Percentiles rank a stretch among this genome's conserved stretches.
These are phyloP conservation scores for Acrobasis suavella DNA, from an alignment of 2,888 invertebrate genomes.

Conservation along the genomic window DNA sequence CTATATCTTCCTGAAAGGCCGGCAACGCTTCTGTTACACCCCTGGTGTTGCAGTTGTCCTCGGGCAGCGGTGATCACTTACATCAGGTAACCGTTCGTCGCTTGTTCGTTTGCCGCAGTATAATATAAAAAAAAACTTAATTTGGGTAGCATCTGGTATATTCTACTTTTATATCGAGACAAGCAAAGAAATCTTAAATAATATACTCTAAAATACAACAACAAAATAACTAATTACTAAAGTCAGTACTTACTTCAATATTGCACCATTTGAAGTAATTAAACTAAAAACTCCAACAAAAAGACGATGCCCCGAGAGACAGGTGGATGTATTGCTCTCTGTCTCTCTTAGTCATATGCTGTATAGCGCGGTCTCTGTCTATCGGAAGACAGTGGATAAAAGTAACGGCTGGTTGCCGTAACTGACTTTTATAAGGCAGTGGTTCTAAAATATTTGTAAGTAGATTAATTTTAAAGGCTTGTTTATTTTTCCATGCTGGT, in stretches of 20 bases:
- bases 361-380: conserved; percentile 51
- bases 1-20: too few relatives aligned
- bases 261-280: conserved; percentile 67
- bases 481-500: too few relatives aligned
- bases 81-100: too few relatives aligned
- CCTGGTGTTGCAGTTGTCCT: too few relatives aligned
- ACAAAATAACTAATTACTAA: conserved; percentile 27
- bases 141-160: too few relatives aligned
- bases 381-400: conserved; percentile 70
- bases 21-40: too few relatives aligned
- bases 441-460: conserved; percentile 52
- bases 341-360: conserved; percentile 33
- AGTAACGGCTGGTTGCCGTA: conserved; percentile 77
- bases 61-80: too few relatives aligned
- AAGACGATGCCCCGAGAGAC: conserved; percentile 54
- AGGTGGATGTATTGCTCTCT: conserved; percentile 61
- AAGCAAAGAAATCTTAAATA: too few relatives aligned
- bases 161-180: too few relatives aligned
- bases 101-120: too few relatives aligned
- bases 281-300: conserved; percentile 54
- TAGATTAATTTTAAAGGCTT: not conserved
- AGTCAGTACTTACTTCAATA: conserved; percentile 43
- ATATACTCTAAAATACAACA: too few relatives aligned
- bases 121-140: too few relatives aligned
- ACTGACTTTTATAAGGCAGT: conserved; percentile 67